phyloP scores from a whole-genome alignment of 2,797 vertebrate species.

The Sebastes oblongus region DNA sequence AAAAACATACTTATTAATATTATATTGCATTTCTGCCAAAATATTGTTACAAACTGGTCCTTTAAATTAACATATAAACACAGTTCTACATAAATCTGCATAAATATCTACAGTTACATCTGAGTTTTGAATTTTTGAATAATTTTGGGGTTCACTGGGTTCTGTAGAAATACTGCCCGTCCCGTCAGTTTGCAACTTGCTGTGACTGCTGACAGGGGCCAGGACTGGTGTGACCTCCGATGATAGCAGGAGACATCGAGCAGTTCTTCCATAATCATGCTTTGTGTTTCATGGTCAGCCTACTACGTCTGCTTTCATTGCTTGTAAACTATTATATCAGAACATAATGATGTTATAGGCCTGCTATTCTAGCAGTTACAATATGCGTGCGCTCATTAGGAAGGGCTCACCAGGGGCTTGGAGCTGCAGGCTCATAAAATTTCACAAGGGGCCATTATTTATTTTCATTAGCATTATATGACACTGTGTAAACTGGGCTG shows the following conservation, averaged over 20 bases:
- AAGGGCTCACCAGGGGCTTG: slow-evolving; percentile 15
- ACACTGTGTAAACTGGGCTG: not conserved
- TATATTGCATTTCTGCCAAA: too few relatives aligned
- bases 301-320: not conserved
- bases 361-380: slow-evolving; percentile 37
- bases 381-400: slow-evolving; percentile 33
- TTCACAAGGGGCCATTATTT: slow-evolving; percentile 19
- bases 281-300: not conserved
- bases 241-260: not conserved
- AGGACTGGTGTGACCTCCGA: not conserved
- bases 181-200: not conserved
- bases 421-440: slow-evolving; percentile 30
- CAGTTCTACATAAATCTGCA: too few relatives aligned
- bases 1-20: too few relatives aligned
- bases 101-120: too few relatives aligned
- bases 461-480: slow-evolving; percentile 11
- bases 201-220: not conserved
- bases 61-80: too few relatives aligned
- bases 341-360: slow-evolving; percentile 51
- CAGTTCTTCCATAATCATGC: not conserved
- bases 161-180: not conserved
- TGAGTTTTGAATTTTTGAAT: too few relatives aligned
- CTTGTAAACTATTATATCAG: slow-evolving; percentile 22
- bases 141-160: not conserved
- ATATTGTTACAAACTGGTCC: too few relatives aligned